Evolutionary conservation across 2,113 vertebrate species (phyloP).

Genomic region (Gallinago media): DNA sequence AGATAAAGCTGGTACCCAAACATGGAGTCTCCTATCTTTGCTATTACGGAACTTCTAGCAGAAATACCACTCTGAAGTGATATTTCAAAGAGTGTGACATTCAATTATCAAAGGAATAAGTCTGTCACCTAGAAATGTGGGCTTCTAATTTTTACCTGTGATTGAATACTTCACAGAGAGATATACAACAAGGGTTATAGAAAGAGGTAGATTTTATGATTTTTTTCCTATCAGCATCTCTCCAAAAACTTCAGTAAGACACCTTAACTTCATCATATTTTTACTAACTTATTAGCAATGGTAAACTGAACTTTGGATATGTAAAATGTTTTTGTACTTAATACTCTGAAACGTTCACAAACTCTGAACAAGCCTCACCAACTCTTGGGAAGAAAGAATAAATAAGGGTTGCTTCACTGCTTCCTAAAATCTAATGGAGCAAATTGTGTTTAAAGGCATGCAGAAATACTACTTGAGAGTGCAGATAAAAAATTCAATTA

Average conservation of each 20-base stretch:
- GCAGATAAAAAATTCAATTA: not conserved
- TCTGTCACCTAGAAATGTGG: not conserved
- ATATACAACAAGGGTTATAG: not conserved
- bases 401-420: not conserved
- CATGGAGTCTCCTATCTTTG: not conserved
- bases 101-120: not conserved
- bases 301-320: not conserved
- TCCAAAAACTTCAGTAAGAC: not conserved
- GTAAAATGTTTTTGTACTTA: not conserved
- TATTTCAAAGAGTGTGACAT: not conserved
- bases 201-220: not conserved
- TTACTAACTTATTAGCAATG: not conserved
- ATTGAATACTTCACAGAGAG: not conserved
- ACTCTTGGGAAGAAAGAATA: not conserved
- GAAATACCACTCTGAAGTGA: not conserved
- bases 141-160: not conserved
- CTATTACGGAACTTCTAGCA: not conserved
- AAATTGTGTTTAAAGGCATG: not conserved
- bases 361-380: not conserved
- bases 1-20: not conserved
- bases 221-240: not conserved
- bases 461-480: not conserved
- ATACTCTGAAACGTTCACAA: not conserved
- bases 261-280: rapidly evolving
- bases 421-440: not conserved